Evolutionary conservation across 2,888 invertebrate species (phyloP).

Genomic region (Pachymerium ferrugineum): DNA sequence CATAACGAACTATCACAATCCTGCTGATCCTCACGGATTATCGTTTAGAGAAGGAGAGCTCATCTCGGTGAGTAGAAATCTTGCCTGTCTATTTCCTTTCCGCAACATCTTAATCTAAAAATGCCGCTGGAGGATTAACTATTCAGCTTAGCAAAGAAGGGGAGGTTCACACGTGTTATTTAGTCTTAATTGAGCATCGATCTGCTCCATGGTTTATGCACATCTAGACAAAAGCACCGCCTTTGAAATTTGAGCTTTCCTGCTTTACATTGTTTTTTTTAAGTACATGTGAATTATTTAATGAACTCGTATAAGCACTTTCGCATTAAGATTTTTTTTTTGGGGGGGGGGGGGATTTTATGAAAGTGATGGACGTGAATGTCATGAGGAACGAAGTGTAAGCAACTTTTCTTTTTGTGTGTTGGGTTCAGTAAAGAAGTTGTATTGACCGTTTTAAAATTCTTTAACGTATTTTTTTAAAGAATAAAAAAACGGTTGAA

Average conservation of each 20-base stretch:
- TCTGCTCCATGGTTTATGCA: not conserved
- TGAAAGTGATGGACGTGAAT: too few species aligned
- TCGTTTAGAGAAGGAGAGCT: conserved; percentile 46
- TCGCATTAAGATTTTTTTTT: too few species aligned
- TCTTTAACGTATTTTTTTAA: too few species aligned
- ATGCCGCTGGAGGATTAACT: not conserved
- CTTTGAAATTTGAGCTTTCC: not conserved
- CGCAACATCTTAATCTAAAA: not conserved
- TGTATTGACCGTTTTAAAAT: too few species aligned
- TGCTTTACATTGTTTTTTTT: not conserved
- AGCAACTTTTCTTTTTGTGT: too few species aligned
- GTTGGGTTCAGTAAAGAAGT: too few species aligned
- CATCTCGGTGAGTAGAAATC: conserved; percentile 45
- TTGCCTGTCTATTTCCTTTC: not conserved
- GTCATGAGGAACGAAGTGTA: too few species aligned
- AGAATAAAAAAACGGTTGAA: too few species aligned
- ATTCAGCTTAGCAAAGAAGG: not conserved
- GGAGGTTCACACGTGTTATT: not conserved
- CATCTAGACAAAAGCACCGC: not conserved
- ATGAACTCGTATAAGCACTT: too few species aligned
- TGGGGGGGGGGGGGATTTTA: too few species aligned
- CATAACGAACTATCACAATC: conserved; percentile 45
- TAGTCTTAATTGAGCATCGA: not conserved
- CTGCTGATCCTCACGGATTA: conserved; percentile 44
- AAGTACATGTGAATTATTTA: too few species aligned